These are phyloP conservation scores for Megalops atlanticus DNA, from an alignment of 2,113 vertebrate species.

Conservation along the genomic window DNA sequence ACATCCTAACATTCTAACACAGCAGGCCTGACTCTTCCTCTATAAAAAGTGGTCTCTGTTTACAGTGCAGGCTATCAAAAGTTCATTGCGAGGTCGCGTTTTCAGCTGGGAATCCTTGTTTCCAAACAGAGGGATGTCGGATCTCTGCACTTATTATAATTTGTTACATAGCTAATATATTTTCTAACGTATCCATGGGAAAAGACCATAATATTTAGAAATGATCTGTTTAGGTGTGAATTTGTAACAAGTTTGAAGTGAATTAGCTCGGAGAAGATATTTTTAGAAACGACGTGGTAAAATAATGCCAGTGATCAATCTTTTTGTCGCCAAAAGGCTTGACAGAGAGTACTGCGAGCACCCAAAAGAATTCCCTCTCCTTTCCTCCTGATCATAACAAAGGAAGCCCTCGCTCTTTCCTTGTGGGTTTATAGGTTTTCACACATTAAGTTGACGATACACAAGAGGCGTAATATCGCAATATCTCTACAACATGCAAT, in stretches of 20 bases:
- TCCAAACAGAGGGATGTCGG: background rate
- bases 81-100: constrained; percentile 65
- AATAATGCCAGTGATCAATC: constrained; percentile 86
- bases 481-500: background rate
- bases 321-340: constrained; percentile 79
- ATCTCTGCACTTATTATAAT: too few relatives aligned
- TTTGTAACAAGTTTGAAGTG: background rate
- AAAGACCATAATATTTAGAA: too few relatives aligned
- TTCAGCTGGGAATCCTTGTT: constrained; percentile 13
- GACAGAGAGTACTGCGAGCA: constrained; percentile 75
- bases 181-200: too few relatives aligned
- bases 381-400: constrained; percentile 65
- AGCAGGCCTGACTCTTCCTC: too few relatives aligned
- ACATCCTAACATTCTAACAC: too few relatives aligned
- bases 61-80: background rate
- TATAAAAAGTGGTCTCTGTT: background rate
- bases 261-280: constrained; percentile 53
- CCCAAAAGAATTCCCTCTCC: constrained; percentile 73
- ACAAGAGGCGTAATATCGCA: constrained; percentile 9
- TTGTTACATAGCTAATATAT: too few relatives aligned
- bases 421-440: constrained; percentile 36
- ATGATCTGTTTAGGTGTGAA: background rate
- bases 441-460: constrained; percentile 16
- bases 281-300: constrained; percentile 61
- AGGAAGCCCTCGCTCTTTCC: constrained; percentile 44